Conservation (phyloP, 2,797 vertebrate genomes). For the Enteromius paludinosus region DNA sequence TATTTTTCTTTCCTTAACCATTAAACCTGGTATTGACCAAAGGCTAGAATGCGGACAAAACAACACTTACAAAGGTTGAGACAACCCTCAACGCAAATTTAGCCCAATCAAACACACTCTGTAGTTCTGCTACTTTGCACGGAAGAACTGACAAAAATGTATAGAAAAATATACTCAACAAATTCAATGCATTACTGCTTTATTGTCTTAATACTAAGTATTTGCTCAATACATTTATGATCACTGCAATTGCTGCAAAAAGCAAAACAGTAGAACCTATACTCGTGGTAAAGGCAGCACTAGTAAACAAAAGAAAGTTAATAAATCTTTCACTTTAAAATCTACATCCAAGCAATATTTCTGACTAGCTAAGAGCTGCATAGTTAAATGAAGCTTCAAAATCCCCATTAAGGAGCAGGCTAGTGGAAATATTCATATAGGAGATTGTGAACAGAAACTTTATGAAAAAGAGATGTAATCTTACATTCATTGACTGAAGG, state of each 20-base stretch:
- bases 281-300: neutral
- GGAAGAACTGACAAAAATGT: neutral
- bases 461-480: neutral
- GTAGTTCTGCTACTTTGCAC: neutral
- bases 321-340: slow-evolving; percentile 5
- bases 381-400: slow-evolving; percentile 9
- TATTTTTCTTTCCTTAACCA: neutral
- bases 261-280: neutral
- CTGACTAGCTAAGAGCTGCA: neutral
- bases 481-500: slow-evolving; percentile 2
- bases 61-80: neutral
- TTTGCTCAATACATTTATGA: neutral
- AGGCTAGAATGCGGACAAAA: neutral
- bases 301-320: neutral
- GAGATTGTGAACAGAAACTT: neutral
- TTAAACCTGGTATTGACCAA: neutral
- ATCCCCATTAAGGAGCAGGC: neutral
- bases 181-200: neutral
- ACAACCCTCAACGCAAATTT: neutral
- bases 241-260: neutral
- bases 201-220: slow-evolving; percentile 18
- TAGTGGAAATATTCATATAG: neutral
- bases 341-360: neutral
- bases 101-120: neutral
- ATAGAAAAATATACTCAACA: neutral